These are phyloP conservation scores for Apogon hyalosoma DNA, from an alignment of 2,797 vertebrate genomes.

Conservation along the genomic window DNA sequence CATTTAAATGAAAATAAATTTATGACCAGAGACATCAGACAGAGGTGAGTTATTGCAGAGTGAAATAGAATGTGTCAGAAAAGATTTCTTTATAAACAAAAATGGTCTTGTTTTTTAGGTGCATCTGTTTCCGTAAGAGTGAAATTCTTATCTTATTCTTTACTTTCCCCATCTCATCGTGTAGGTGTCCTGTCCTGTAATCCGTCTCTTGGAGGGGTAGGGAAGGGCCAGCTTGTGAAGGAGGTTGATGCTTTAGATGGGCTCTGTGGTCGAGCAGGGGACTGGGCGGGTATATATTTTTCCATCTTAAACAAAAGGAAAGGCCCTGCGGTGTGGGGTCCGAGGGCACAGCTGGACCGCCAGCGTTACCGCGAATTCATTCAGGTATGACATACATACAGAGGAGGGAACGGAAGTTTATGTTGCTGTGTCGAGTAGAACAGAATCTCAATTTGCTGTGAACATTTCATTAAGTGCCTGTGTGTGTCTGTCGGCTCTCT, in stretches of 20 bases:
- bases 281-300: conserved; percentile 93
- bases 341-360: conserved; percentile 94
- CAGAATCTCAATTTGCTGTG: not conserved
- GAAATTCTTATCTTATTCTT: not conserved
- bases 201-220: conserved; percentile 95
- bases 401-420: not conserved
- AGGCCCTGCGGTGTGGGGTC: conserved; percentile 96
- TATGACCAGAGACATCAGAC: no score
- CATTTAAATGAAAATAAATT: no score
- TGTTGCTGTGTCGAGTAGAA: not conserved
- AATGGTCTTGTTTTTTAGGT: no score
- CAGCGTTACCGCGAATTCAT: conserved; percentile 88
- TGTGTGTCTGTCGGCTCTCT: conserved; percentile 2
- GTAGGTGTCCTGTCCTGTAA: conserved; percentile 96
- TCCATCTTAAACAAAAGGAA: conserved; percentile 93
- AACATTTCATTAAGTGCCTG: conserved; percentile 16
- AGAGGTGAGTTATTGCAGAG: no score
- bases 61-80: no score
- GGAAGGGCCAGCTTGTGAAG: conserved; percentile 95
- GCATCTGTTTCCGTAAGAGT: not conserved
- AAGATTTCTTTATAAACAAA: no score
- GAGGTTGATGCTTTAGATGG: conserved; percentile 96
- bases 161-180: not conserved
- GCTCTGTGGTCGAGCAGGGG: conserved; percentile 91
- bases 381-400: conserved; percentile 83